Conservation (phyloP, 2,888 invertebrate species). For the Parapristionchus giblindavisi region DNA sequence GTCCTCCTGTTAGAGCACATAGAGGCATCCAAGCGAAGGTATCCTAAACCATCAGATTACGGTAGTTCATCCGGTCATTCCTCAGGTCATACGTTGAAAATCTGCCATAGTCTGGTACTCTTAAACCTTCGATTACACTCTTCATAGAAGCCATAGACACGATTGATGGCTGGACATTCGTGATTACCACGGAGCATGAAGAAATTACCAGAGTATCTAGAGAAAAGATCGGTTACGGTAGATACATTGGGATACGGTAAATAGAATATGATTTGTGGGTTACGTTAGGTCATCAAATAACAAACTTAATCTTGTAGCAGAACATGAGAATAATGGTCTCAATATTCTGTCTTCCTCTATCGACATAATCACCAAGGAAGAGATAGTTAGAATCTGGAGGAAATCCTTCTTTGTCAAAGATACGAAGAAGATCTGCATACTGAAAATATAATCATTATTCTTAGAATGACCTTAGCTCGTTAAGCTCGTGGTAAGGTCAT, state of each 20-base stretch:
- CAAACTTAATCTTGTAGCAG: constrained; percentile 57
- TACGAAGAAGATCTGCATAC: constrained; percentile 61
- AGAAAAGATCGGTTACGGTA: constrained; percentile 9
- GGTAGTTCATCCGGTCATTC: not conserved
- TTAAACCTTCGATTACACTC: constrained; percentile 62
- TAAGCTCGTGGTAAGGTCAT: too few relatives aligned
- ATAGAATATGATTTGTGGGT: not conserved
- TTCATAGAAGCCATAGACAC: constrained; percentile 65
- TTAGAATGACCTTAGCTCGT: not conserved
- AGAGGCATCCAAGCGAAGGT: constrained; percentile 67
- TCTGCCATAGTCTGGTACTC: constrained; percentile 53
- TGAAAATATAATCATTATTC: constrained; percentile 33
- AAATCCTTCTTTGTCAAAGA: constrained; percentile 65
- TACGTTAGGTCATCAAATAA: not conserved
- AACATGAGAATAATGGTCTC: constrained; percentile 65
- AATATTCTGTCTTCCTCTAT: constrained; percentile 64
- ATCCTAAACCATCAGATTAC: constrained; percentile 43
- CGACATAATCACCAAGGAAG: constrained; percentile 65
- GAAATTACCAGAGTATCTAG: constrained; percentile 61
- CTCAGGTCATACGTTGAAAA: constrained; percentile 49
- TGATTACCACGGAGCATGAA: constrained; percentile 66
- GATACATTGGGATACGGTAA: not conserved
- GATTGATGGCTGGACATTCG: constrained; percentile 63
- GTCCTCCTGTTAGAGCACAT: constrained; percentile 58
- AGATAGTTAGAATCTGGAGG: constrained; percentile 62